Evolutionary conservation across 2,888 invertebrate species (phyloP).

Genomic region (Achlya flavicornis): DNA sequence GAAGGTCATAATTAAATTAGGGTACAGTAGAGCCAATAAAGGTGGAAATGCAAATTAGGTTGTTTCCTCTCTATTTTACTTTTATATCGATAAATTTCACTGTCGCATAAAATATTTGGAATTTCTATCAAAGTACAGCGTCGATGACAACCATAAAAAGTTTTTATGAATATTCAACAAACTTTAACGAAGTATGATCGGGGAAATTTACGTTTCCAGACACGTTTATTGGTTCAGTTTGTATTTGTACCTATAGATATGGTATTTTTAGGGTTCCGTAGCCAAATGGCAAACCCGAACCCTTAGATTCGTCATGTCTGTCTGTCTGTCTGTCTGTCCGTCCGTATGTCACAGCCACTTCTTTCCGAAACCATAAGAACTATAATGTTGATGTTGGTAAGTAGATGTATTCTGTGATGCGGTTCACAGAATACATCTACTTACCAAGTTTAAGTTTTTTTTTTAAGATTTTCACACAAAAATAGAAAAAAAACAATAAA

Average conservation of each 20-base stretch:
- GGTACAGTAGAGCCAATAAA: background rate
- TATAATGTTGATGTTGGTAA: too few relatives aligned
- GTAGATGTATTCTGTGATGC: too few relatives aligned
- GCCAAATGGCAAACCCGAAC: too few relatives aligned
- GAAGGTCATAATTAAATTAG: background rate
- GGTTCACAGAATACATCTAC: too few relatives aligned
- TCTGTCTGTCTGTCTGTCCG: too few relatives aligned
- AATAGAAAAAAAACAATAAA: too few relatives aligned
- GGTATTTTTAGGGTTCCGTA: too few relatives aligned
- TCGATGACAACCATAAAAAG: conserved; percentile 19
- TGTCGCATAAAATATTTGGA: conserved; percentile 6
- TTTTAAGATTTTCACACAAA: too few relatives aligned
- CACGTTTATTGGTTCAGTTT: conserved; percentile 19
- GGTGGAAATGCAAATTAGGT: background rate
- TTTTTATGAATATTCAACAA: conserved; percentile 35
- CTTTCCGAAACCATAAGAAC: too few relatives aligned
- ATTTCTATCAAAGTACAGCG: conserved; percentile 8
- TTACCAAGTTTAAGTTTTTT: too few relatives aligned
- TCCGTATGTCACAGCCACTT: too few relatives aligned
- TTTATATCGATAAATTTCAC: background rate
- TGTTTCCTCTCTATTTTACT: background rate
- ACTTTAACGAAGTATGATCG: conserved; percentile 33
- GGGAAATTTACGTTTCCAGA: conserved; percentile 38
- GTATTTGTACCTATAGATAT: conserved; percentile 14
- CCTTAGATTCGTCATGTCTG: too few relatives aligned